A percentile compares a stretch with the other conserved stretches of the same genome.
phyloP scores from a whole-genome alignment of 2,113 vertebrate genomes.

The Seriola quinqueradiata region DNA sequence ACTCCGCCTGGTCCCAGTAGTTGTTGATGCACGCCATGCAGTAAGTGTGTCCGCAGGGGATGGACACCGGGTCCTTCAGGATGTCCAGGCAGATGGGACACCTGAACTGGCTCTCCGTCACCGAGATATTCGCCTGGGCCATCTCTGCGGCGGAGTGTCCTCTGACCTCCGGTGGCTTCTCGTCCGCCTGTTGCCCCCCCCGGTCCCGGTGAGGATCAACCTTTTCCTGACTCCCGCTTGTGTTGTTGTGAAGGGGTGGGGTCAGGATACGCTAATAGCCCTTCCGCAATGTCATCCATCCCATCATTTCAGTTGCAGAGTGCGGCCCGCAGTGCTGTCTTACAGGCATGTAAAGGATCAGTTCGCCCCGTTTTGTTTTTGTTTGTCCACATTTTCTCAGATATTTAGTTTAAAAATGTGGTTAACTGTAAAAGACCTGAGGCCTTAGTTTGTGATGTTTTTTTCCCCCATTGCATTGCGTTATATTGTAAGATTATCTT shows the following conservation, averaged over 20 bases:
- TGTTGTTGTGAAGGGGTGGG: conserved; percentile 38
- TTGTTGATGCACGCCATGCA: conserved; percentile 80
- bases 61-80: conserved; percentile 80
- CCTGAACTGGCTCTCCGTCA: conserved; percentile 80
- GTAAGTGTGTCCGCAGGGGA: conserved; percentile 84
- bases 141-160: conserved; percentile 30
- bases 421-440: too few species aligned
- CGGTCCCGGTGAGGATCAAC: background rate
- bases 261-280: conserved; percentile 5
- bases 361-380: too few species aligned
- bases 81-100: conserved; percentile 83
- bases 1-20: conserved; percentile 79
- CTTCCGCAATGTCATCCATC: conserved; percentile 46
- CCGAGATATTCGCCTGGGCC: conserved; percentile 81
- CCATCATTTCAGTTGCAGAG: accelerated
- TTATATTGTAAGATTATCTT: too few species aligned
- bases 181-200: background rate
- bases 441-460: too few species aligned
- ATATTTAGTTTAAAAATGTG: too few species aligned
- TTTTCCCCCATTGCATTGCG: too few species aligned
- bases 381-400: too few species aligned
- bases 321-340: too few species aligned
- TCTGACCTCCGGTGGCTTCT: background rate
- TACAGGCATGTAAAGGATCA: too few species aligned
- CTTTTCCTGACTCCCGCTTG: background rate